Evolutionary conservation across 2,113 vertebrate species (phyloP).

Genomic region (Heptranchias perlo): DNA sequence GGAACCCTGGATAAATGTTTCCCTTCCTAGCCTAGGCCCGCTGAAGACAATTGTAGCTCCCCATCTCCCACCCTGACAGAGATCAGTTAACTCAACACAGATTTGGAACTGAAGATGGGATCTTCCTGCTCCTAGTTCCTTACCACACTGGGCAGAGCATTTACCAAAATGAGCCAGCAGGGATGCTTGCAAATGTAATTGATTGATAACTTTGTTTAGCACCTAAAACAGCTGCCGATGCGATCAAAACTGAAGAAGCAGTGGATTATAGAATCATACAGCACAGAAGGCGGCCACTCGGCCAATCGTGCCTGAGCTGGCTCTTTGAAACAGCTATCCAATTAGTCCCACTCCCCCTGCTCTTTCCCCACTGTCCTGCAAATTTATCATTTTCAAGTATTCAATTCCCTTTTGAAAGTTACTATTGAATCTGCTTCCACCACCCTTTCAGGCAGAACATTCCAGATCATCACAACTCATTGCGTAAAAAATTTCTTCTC

Average conservation of each 20-base stretch:
- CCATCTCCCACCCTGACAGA: not conserved
- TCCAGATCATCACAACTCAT: no score
- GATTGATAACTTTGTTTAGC: not conserved
- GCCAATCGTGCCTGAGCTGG: no score
- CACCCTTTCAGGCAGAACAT: no score
- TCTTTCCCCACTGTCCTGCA: not conserved
- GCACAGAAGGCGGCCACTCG: no score
- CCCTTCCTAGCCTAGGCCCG: no score
- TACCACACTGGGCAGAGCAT: not conserved
- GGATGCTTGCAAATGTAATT: not conserved
- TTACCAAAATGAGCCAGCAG: not conserved
- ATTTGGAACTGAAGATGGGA: not conserved
- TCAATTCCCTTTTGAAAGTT: no score
- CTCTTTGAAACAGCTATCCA: not conserved
- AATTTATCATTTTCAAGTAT: not conserved
- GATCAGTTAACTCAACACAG: not conserved
- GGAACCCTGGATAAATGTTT: no score
- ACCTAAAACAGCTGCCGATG: not conserved
- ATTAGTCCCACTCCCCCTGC: no score
- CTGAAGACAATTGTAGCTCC: not conserved
- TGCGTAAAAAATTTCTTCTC: no score
- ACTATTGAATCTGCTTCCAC: no score
- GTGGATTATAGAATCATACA: not conserved
- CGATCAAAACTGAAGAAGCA: not conserved
- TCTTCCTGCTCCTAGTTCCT: not conserved